Evolutionary conservation across 1,140 invertebrate genomes (phyloP), one percentile per base, ranked within the genome.

Genomic region (Penaeus japonicus): DNA sequence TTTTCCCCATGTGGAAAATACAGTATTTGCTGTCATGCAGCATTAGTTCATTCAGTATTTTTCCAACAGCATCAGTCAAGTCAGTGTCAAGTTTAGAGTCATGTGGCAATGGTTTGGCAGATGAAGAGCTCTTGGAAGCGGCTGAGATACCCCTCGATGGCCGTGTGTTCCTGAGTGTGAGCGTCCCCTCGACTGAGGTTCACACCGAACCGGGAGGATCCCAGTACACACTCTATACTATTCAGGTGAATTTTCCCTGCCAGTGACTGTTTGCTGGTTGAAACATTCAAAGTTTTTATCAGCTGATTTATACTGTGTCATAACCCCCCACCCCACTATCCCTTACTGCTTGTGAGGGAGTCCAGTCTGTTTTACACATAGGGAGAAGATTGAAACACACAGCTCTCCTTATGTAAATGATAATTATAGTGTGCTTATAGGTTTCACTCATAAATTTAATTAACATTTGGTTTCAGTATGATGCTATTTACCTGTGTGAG

Each of bases 141-240:
- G 83, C 91, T 18, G 92, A 93, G 81, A 90, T 91, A 32, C 91
- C 92, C 18, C 85, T 89, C 10, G 91, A 92, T 79, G 91, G 91
- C 22, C 87, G 92, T 57, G 91, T 92, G 83, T 93, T 93, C 85
- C 89, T 91, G 20, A 92, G 92, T 91, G 91, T 93, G 20, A 85
- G 85, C 32, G 93, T 93, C 80, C 90, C 92, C 10, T 91, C 91
- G 57, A 92, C 92, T 30, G 92, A 92, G 79, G 90, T 91, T 59
- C 90, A 91, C 77, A 91, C 90, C 35, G 92, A 92, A 84, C 87
- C 91, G 22, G 91, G 91, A 77, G 90, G 91, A 22, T 75, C 89
- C 47, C 91, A 92, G 30, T 92, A 91, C 89, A 92, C 91, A 32
- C 85, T 92, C 15, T 93, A 93, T 85, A 92, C 91, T 57, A 92